A percentile compares a stretch with the other conserved stretches of the same genome.
Conservation (phyloP, 2,888 invertebrate genomes). For the Drosophila prostipennis region DNA sequence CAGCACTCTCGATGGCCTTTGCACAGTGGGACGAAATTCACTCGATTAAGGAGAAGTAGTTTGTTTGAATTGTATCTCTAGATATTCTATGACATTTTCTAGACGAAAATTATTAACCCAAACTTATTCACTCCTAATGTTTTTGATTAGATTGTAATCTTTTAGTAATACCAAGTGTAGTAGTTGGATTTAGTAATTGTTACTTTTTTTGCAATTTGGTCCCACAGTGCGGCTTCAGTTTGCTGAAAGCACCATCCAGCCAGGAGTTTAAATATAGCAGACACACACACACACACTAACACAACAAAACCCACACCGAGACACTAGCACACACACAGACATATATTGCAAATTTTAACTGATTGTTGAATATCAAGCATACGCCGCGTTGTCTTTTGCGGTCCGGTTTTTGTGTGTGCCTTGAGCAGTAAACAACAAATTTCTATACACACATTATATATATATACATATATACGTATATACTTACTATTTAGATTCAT, state of each 20-base stretch:
- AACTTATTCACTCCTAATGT: no score
- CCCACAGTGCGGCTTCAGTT: conserved; percentile 35
- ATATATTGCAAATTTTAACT: conserved; percentile 4
- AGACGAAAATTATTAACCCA: background rate
- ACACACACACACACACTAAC: background rate
- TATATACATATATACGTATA: conserved; percentile 27
- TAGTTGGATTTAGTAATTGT: no score
- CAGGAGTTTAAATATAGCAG: conserved; percentile 3
- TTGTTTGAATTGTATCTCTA: background rate
- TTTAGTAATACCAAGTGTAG: no score
- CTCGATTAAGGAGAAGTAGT: background rate
- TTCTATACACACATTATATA: conserved; percentile 26
- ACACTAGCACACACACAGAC: background rate
- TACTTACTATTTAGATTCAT: conserved; percentile 31
- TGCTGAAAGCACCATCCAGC: conserved; percentile 22
- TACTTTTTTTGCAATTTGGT: background rate
- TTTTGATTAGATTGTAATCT: no score
- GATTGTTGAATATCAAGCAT: conserved; percentile 51
- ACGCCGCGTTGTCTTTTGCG: conserved; percentile 51
- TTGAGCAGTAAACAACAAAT: conserved; percentile 53
- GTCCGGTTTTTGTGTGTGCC: conserved; percentile 34
- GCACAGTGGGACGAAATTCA: conserved; percentile 22
- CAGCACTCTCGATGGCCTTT: background rate
- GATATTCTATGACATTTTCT: background rate
- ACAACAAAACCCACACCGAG: conserved; percentile 1